phyloP scores from a whole-genome alignment of 2,113 vertebrate genomes.

The Sciurus niger region DNA sequence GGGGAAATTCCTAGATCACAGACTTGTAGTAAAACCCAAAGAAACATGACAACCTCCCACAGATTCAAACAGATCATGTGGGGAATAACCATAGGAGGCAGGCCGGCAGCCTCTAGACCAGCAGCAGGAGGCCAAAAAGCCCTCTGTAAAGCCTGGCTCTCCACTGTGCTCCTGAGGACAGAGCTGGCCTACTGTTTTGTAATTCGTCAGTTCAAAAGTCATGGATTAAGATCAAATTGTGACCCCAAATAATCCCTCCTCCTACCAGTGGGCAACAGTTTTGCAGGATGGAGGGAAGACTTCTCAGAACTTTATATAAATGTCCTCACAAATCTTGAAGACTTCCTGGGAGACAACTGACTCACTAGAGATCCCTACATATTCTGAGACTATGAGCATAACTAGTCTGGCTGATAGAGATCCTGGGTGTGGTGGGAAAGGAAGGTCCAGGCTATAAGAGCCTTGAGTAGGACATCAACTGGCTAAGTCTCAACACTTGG shows the following conservation, averaged over 20 bases:
- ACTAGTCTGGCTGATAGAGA: background rate
- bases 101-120: background rate
- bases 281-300: background rate
- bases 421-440: background rate
- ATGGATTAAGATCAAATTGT: constrained; percentile 45
- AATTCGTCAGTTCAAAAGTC: constrained; percentile 68
- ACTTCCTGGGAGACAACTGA: background rate
- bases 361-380: background rate
- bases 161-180: constrained; percentile 23
- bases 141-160: constrained; percentile 58
- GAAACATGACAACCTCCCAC: constrained; percentile 67
- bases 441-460: background rate
- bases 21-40: constrained; percentile 76
- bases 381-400: background rate
- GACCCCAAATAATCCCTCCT: constrained; percentile 54
- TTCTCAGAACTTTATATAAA: constrained; percentile 41
- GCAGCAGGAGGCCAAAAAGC: constrained; percentile 56
- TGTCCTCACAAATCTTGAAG: background rate
- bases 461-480: background rate
- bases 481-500: background rate
- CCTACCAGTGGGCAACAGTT: background rate
- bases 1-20: constrained; percentile 71
- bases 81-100: background rate
- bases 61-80: constrained; percentile 63
- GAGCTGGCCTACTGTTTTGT: background rate